Percentiles rank a stretch among this genome's conserved stretches.
These are phyloP conservation scores for Lytechinus pictus DNA, from an alignment of 35 echinoderm and acorn worm genomes.

Conservation along the genomic window DNA sequence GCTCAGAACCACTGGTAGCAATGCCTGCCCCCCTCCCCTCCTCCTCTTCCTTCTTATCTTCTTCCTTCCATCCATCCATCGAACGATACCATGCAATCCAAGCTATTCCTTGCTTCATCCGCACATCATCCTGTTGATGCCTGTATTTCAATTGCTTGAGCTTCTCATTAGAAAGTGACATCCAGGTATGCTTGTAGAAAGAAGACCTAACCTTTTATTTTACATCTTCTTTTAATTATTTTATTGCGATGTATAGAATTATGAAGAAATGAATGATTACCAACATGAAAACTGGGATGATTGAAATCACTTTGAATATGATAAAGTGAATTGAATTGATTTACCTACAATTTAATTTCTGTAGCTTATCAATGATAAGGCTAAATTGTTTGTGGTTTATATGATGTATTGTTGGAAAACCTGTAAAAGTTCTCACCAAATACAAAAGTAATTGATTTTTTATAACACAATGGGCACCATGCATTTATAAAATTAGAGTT, in stretches of 20 bases:
- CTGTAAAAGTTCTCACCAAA: too few relatives aligned
- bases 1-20: background rate
- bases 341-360: too few relatives aligned
- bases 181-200: background rate
- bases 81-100: background rate
- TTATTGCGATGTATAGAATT: too few relatives aligned
- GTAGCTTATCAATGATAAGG: too few relatives aligned
- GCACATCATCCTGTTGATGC: background rate
- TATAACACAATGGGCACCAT: too few relatives aligned
- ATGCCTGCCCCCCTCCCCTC: background rate
- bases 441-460: too few relatives aligned
- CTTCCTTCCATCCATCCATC: background rate
- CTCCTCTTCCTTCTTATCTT: background rate
- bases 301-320: background rate
- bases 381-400: background rate
- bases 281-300: background rate
- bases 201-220: background rate
- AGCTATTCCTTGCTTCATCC: background rate
- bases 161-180: background rate
- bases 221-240: background rate
- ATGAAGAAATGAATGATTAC: too few relatives aligned
- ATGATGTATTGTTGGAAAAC: background rate
- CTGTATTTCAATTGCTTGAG: background rate
- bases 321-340: background rate
- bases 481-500: too few relatives aligned